Conservation (phyloP, 2,113 vertebrate genomes). For the Perca fluviatilis region DNA sequence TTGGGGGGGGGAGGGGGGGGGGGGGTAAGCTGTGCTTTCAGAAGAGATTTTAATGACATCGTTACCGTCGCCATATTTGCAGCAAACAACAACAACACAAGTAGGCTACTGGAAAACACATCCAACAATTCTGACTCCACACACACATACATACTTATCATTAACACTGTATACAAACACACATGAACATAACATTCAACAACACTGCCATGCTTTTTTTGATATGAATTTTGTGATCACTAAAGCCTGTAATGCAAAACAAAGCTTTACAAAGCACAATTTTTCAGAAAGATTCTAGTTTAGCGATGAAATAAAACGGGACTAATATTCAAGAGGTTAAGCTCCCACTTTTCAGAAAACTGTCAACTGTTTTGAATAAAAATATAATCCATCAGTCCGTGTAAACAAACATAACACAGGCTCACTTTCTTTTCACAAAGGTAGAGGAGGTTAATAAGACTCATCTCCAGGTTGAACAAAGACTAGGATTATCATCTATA, state of each 20-base stretch:
- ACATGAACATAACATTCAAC: slow-evolving; percentile 76
- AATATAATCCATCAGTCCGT: slow-evolving; percentile 74
- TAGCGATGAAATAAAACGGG: slow-evolving; percentile 45
- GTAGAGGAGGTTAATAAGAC: slow-evolving; percentile 46
- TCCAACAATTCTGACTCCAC: slow-evolving; percentile 69
- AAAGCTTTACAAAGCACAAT: slow-evolving; percentile 60
- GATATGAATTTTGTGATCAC: slow-evolving; percentile 73
- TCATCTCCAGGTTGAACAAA: slow-evolving; percentile 53
- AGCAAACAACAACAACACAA: slow-evolving; percentile 75
- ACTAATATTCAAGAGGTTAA: slow-evolving; percentile 19
- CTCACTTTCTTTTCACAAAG: slow-evolving; percentile 63
- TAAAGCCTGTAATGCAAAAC: slow-evolving; percentile 55
- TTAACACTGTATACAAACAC: slow-evolving; percentile 76
- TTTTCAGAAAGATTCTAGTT: slow-evolving; percentile 38
- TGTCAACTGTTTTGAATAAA: slow-evolving; percentile 52
- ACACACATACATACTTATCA: slow-evolving; percentile 67
- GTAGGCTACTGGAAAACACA: slow-evolving; percentile 73
- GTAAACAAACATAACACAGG: slow-evolving; percentile 67
- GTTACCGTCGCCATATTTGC: slow-evolving; percentile 56
- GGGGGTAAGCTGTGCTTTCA: slow-evolving; percentile 81
- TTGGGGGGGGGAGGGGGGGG: slow-evolving; percentile 16
- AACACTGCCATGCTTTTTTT: slow-evolving; percentile 82
- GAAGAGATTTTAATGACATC: slow-evolving; percentile 65
- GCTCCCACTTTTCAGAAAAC: slow-evolving; percentile 49
- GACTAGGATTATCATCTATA: slow-evolving; percentile 67